phyloP scores from a whole-genome alignment of 2,113 vertebrate genomes.

The Vulpes vulpes region DNA sequence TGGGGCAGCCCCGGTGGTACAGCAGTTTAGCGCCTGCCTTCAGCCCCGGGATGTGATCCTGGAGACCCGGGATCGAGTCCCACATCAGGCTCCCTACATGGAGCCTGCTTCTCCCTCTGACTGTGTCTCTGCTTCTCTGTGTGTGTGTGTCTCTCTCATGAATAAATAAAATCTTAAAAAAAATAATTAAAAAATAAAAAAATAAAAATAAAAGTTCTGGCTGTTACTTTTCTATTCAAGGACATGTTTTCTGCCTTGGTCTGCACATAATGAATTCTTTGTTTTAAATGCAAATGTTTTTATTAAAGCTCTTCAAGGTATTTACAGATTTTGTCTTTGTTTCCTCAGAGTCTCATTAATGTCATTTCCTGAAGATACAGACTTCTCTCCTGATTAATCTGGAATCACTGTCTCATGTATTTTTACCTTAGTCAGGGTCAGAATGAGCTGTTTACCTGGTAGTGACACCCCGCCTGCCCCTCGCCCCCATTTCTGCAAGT shows the following conservation, averaged over 20 bases:
- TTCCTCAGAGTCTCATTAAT: background rate
- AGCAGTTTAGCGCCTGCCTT: no score
- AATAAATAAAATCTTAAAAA: no score
- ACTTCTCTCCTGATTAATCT: background rate
- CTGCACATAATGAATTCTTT: conserved; percentile 43
- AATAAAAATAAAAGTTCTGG: background rate
- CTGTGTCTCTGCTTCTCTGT: no score
- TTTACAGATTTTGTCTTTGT: conserved; percentile 6
- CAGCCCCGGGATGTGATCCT: no score
- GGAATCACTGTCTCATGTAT: background rate
- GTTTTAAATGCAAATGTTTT: conserved; percentile 25
- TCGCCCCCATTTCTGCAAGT: background rate
- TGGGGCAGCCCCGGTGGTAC: background rate
- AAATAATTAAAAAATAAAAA: no score
- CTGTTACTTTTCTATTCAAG: background rate
- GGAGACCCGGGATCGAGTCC: no score
- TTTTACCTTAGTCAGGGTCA: background rate
- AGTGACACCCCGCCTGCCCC: background rate
- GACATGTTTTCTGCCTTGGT: background rate
- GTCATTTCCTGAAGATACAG: background rate
- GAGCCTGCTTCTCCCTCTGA: no score
- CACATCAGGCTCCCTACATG: no score
- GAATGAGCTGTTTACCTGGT: background rate
- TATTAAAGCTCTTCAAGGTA: background rate
- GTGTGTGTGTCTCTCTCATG: no score